Evolutionary conservation across 2,797 vertebrate species (phyloP).

Genomic region (Naso thynnoides): DNA sequence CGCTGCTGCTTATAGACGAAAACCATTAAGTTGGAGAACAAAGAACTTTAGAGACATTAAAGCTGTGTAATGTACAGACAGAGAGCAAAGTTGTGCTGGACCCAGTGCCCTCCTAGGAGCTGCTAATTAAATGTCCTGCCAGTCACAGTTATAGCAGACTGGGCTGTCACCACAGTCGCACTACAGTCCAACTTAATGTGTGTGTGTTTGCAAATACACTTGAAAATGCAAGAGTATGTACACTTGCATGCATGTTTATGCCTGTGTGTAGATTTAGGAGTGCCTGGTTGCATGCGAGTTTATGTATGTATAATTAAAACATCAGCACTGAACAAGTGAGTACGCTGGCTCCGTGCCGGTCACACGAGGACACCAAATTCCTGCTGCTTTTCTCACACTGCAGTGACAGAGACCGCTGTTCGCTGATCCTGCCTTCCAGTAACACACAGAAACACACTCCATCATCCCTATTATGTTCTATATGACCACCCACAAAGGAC

Average conservation of each 20-base stretch:
- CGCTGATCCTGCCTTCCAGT: conserved; percentile 49
- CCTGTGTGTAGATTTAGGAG: conserved; percentile 28
- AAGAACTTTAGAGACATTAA: conserved; percentile 57
- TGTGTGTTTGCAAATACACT: conserved; percentile 48
- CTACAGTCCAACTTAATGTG: conserved; percentile 58
- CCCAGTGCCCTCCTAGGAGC: conserved; percentile 62
- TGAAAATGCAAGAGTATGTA: conserved; percentile 29
- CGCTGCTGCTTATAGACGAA: conserved; percentile 27
- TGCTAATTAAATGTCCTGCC: conserved; percentile 76
- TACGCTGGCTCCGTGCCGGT: conserved; percentile 56
- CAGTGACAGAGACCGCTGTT: conserved; percentile 65
- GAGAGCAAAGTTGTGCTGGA: conserved; percentile 52
- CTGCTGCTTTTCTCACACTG: conserved; percentile 73
- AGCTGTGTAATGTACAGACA: conserved; percentile 59
- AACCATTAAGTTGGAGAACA: conserved; percentile 25
- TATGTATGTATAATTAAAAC: conserved; percentile 25
- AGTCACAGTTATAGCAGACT: conserved; percentile 64
- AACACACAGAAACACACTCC: conserved; percentile 30
- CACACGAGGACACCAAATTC: conserved; percentile 83
- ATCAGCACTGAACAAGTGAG: conserved; percentile 56
- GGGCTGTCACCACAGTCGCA: conserved; percentile 65
- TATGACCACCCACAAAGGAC: conserved; percentile 25
- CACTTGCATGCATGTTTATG: conserved; percentile 8
- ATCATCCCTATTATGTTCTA: conserved; percentile 10
- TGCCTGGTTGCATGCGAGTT: conserved; percentile 21